phyloP scores from a whole-genome alignment of 2,797 vertebrate species.

The Hafferia zeledoni region DNA sequence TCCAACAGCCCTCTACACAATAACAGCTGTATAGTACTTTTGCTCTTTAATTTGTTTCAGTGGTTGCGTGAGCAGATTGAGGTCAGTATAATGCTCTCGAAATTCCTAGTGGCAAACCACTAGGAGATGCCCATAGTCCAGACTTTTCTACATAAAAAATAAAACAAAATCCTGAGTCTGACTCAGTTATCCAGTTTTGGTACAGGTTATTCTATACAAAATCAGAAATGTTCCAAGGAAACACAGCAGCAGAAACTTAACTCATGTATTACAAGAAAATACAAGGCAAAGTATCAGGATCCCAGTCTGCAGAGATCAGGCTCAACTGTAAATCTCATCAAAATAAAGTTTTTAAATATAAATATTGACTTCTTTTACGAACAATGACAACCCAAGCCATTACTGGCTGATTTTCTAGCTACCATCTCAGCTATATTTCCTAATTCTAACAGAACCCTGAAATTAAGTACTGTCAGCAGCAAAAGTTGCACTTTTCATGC shows the following conservation, averaged over 20 bases:
- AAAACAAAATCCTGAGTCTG: not conserved
- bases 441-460: not conserved
- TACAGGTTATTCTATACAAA: not conserved
- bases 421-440: not conserved
- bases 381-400: not conserved
- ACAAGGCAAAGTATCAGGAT: not conserved
- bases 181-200: not conserved
- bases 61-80: conserved; percentile 24
- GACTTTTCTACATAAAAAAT: not conserved
- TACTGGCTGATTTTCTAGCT: not conserved
- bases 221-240: not conserved
- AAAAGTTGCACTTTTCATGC: not conserved
- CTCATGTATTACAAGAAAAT: not conserved
- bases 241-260: not conserved
- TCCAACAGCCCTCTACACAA: not conserved
- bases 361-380: not conserved
- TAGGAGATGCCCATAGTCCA: not conserved
- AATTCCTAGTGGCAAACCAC: not conserved
- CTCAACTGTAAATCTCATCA: not conserved
- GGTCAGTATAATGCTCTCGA: not conserved
- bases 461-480: not conserved
- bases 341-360: not conserved
- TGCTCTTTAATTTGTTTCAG: conserved; percentile 28
- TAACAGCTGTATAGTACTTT: not conserved
- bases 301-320: not conserved